Evolutionary conservation across 2,797 vertebrate species (phyloP).

Genomic region (Sphaeramia orbicularis): DNA sequence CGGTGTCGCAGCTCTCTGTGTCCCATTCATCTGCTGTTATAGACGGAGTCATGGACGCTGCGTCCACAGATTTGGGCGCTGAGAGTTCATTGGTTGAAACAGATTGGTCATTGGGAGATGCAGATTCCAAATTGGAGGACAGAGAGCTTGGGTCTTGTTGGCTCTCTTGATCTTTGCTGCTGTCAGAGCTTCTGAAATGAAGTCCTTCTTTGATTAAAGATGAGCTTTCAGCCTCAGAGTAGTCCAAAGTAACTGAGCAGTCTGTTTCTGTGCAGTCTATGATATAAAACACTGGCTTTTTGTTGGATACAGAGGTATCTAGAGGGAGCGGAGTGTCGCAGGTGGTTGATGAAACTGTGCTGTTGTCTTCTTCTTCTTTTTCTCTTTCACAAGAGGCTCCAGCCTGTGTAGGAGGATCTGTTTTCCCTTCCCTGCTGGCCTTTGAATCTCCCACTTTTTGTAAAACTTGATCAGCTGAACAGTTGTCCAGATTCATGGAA

Average conservation of each 20-base stretch:
- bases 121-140: slow-evolving; percentile 82
- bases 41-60: slow-evolving; percentile 46
- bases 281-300: slow-evolving; percentile 82
- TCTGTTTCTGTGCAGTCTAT: slow-evolving; percentile 90
- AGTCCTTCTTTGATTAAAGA: slow-evolving; percentile 67
- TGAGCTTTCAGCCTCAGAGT: slow-evolving; percentile 87
- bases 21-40: slow-evolving; percentile 80
- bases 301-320: slow-evolving; percentile 83
- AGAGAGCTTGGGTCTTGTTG: slow-evolving; percentile 73
- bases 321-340: slow-evolving; percentile 83
- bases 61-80: slow-evolving; percentile 47
- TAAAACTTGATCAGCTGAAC: slow-evolving; percentile 53
- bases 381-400: slow-evolving; percentile 61
- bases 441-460: slow-evolving; percentile 53
- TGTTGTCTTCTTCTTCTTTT: slow-evolving; percentile 74
- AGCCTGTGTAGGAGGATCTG: slow-evolving; percentile 28
- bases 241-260: slow-evolving; percentile 91
- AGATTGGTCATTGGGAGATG: slow-evolving; percentile 71
- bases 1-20: slow-evolving; percentile 77
- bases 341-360: slow-evolving; percentile 84
- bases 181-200: slow-evolving; percentile 52
- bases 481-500: slow-evolving; percentile 60
- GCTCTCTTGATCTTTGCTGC: slow-evolving; percentile 50
- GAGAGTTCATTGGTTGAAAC: slow-evolving; percentile 71
- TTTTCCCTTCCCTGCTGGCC: slow-evolving; percentile 58